Evolutionary conservation across 2,797 vertebrate genomes (phyloP).

Genomic region (Pteronotus mesoamericanus): DNA sequence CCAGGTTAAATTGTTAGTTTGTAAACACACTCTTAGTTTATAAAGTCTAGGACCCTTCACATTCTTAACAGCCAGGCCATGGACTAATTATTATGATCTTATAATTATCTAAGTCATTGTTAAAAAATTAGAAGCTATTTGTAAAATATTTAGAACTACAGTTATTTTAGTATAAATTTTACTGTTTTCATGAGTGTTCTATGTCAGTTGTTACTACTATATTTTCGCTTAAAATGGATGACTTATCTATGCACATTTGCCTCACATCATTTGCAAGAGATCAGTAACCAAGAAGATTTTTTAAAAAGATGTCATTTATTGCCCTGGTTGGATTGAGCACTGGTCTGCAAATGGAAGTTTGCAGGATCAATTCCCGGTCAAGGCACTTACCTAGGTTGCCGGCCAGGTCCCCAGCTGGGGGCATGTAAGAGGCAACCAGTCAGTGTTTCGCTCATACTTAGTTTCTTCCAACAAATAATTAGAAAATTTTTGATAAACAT

Average conservation of each 20-base stretch:
- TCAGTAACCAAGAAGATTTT: not conserved
- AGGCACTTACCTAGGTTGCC: not conserved
- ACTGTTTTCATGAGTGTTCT: not conserved
- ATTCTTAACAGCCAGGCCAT: not conserved
- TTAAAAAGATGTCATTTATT: not conserved
- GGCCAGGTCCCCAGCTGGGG: not conserved
- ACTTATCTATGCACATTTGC: not conserved
- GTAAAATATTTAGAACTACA: not conserved
- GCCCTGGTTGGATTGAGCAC: not conserved
- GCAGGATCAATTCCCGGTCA: not conserved
- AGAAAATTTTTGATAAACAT: not conserved
- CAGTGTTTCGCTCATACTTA: not conserved
- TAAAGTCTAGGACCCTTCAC: not conserved
- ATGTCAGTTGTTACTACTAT: not conserved
- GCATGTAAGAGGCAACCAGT: not conserved
- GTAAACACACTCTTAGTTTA: not conserved
- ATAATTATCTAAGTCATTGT: not conserved
- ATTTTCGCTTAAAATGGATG: not conserved
- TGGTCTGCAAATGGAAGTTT: not conserved
- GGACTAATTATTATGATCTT: not conserved
- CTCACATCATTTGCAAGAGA: not conserved
- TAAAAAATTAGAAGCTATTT: not conserved
- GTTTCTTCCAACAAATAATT: not conserved
- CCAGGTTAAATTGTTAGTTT: not conserved
- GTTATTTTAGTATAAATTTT: not conserved